These are phyloP conservation scores for Orussus abietinus DNA, from an alignment of 1,140 invertebrate genomes.

Conservation along the genomic window DNA sequence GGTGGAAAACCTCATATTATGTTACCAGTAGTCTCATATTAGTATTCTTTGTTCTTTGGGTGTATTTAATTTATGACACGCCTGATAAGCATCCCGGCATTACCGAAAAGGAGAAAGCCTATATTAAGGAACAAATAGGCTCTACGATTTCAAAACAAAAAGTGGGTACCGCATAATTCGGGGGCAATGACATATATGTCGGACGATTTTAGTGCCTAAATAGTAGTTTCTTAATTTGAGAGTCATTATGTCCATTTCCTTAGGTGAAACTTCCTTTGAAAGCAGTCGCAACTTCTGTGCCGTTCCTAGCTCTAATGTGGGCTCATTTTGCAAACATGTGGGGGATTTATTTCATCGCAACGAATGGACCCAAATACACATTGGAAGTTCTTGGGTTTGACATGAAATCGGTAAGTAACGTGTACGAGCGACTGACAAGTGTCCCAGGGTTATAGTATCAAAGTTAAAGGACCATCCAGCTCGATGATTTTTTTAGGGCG, in stretches of 20 bases:
- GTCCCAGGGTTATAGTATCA: too few species aligned
- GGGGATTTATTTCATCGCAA: slow-evolving; percentile 80
- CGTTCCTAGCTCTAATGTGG: slow-evolving; percentile 64
- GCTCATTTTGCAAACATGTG: slow-evolving; percentile 75
- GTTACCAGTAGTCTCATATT: slow-evolving; percentile 63
- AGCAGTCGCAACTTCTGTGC: slow-evolving; percentile 59
- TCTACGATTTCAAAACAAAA: slow-evolving; percentile 55
- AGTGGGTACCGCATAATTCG: slow-evolving; percentile 26
- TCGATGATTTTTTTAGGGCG: slow-evolving; percentile 55
- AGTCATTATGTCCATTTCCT: slow-evolving; percentile 15
- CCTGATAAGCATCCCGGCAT: slow-evolving; percentile 75
- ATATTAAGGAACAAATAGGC: slow-evolving; percentile 65
- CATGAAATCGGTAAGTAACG: slow-evolving; percentile 60
- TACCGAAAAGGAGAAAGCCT: slow-evolving; percentile 67
- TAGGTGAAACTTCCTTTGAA: slow-evolving; percentile 38
- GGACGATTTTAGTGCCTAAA: not conserved
- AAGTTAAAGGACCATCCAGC: not conserved
- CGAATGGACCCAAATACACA: slow-evolving; percentile 84
- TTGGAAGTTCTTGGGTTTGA: slow-evolving; percentile 81
- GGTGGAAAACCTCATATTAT: slow-evolving; percentile 74
- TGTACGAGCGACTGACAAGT: too few species aligned
- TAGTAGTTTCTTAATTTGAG: slow-evolving; percentile 8
- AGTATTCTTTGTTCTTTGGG: slow-evolving; percentile 62
- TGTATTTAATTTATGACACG: slow-evolving; percentile 63
- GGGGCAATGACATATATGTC: not conserved